Base-by-base conservation (phyloP, 2,888 invertebrate genomes). In the Xestia xanthographa region DNA sequence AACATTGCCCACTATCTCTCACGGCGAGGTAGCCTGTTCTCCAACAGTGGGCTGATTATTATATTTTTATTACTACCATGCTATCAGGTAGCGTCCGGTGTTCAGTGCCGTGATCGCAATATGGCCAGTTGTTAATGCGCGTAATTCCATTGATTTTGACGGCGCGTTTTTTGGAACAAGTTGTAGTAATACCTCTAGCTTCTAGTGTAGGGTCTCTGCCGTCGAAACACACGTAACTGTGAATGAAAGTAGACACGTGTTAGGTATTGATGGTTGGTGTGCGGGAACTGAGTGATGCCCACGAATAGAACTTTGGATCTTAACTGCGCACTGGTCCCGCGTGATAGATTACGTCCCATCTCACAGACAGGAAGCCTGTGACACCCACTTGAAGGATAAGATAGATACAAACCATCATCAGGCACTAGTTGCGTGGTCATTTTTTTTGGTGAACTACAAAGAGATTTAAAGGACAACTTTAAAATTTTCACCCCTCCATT, bases 161-260 rank as follows among this genome's bases (percentile, higher is more conserved):
- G 14, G 17, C 1, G 48, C 5, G 1, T 56, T 60, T 72, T 45
- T 63, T 29, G 9, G 3, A n/a, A 38, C 22, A 45, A 50, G 38
- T 48, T 48, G 48, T 22, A 22, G 5, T 50, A 34, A 48, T n/a
- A 80, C 48, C 70, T 65, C 29, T 34, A 38, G 8, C 9, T 26
- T 58, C 22, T 34, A 50, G 45, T 48, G 62, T 53, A 20, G 11
- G 45, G 45, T 77, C 82, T 58, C 62, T 77, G 70, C n/a, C 45
- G 9, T 8, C 11, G 48, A 14, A 38, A 70, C 63, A 82, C 60
- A 60, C 53, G 71, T 71, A 5, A 48, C 53, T 60, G 22, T 22
- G 48, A 26, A 74, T 73, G 41, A 45, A 58, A 43, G 41, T 41
- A 53, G 53, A 45, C 62, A 22, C 56, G 62, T 50, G 53, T 17